Conservation (phyloP, 2,113 vertebrate genomes). For the Hippocampus comes region DNA sequence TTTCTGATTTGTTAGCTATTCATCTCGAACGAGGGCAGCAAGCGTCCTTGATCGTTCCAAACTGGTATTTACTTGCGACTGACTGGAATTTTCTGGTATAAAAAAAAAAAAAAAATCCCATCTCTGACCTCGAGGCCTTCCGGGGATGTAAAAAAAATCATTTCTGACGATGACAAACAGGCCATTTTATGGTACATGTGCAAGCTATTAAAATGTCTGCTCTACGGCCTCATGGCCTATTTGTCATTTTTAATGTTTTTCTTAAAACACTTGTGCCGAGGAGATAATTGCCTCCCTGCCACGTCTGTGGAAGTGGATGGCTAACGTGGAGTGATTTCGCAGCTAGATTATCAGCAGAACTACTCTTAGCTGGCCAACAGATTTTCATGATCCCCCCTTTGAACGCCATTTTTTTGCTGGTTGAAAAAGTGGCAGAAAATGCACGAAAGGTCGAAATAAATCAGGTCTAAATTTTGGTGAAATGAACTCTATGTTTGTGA, state of each 20-base stretch:
- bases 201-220: conserved; percentile 4
- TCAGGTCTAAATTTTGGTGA: too few species aligned
- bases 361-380: background rate
- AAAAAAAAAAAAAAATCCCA: background rate
- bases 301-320: background rate
- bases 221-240: background rate
- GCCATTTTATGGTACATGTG: background rate
- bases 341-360: background rate
- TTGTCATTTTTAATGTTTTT: conserved; percentile 5
- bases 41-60: background rate
- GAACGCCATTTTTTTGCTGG: too few species aligned
- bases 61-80: background rate
- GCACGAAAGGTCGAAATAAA: too few species aligned
- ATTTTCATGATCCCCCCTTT: background rate
- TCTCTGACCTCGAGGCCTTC: background rate
- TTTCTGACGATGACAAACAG: background rate
- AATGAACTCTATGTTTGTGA: too few species aligned
- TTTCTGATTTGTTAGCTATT: background rate
- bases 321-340: background rate
- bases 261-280: conserved; percentile 2
- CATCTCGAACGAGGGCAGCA: background rate
- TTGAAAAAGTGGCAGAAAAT: too few species aligned
- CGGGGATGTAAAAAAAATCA: background rate
- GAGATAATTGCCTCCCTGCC: background rate
- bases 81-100: background rate